A percentile compares a stretch with the other conserved stretches of the same genome.
phyloP scores from a whole-genome alignment of 2,888 invertebrate species.

The Isoperla grammatica region DNA sequence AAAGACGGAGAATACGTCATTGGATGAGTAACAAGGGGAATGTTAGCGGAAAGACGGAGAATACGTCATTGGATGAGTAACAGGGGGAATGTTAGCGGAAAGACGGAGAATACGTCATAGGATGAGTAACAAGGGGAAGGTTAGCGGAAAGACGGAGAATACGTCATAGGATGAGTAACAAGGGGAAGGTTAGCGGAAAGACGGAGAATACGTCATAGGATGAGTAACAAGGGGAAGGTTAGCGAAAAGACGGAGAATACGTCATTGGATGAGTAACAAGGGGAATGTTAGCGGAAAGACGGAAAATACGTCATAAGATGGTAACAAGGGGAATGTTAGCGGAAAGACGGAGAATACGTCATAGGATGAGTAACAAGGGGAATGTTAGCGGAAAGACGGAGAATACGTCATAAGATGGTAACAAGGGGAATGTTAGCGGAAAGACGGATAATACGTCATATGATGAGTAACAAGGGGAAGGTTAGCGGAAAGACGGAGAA shows the following conservation, averaged over 20 bases:
- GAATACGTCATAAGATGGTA: neutral
- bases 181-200: slow-evolving; percentile 1
- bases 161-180: neutral
- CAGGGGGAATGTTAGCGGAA: slow-evolving; percentile 1
- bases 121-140: neutral
- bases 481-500: neutral
- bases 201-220: neutral
- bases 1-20: neutral
- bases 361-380: neutral
- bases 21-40: neutral
- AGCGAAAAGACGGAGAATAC: neutral
- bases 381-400: neutral
- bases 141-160: neutral
- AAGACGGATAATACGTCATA: neutral
- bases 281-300: slow-evolving; percentile 1
- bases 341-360: neutral
- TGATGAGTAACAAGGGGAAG: neutral
- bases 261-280: neutral
- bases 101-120: neutral
- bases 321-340: neutral
- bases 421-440: neutral
- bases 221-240: neutral
- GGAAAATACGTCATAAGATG: no score
- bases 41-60: neutral
- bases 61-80: no score